Conservation (phyloP, 1,140 invertebrate genomes). For the Cryptotermes secundus region DNA sequence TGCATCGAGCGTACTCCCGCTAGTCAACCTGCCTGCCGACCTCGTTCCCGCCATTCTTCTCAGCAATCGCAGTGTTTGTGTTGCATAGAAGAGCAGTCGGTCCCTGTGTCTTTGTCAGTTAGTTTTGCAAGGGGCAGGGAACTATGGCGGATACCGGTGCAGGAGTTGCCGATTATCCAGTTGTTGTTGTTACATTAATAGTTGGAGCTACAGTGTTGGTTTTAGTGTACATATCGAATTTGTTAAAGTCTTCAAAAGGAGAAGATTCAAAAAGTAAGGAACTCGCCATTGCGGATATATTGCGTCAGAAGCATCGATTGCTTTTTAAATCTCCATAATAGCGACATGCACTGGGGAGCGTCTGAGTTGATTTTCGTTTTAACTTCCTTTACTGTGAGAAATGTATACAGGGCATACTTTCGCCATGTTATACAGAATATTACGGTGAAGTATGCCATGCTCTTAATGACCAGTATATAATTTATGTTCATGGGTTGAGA, state of each 20-base stretch:
- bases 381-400: background rate
- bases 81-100: background rate
- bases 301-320: background rate
- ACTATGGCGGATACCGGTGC: slow-evolving; percentile 23
- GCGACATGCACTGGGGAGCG: background rate
- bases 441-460: background rate
- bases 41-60: background rate
- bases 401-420: background rate
- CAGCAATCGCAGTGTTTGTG: background rate
- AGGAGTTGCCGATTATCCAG: slow-evolving; percentile 4
- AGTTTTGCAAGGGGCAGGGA: too few species aligned
- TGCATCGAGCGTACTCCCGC: background rate
- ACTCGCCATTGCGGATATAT: background rate
- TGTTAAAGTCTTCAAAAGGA: slow-evolving; percentile 30
- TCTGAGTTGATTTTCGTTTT: background rate
- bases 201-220: slow-evolving; percentile 33
- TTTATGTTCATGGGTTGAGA: background rate
- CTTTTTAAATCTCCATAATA: background rate
- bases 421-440: background rate
- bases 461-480: background rate
- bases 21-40: background rate
- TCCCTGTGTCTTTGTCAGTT: background rate
- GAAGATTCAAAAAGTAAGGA: slow-evolving; percentile 34
- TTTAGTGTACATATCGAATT: slow-evolving; percentile 34
- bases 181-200: slow-evolving; percentile 32